These are phyloP conservation scores for Plusia festucae DNA, from an alignment of 2,888 invertebrate species.

Conservation along the genomic window DNA sequence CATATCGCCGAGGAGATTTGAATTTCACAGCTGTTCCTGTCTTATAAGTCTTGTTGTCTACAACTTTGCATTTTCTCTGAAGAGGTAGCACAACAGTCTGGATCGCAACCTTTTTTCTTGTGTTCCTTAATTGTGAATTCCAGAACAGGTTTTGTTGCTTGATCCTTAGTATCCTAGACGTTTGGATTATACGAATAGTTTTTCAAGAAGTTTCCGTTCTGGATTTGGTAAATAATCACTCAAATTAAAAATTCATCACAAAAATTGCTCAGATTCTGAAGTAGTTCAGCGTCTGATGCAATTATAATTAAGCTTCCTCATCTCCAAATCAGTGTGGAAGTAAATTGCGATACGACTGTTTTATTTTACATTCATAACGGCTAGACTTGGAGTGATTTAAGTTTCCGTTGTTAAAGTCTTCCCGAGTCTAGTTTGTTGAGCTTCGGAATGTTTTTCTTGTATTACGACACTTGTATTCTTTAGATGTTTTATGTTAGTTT, in stretches of 20 bases:
- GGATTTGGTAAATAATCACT: background rate
- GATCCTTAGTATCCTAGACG: constrained; percentile 3
- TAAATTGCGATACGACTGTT: constrained; percentile 52
- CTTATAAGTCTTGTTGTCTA: constrained; percentile 56
- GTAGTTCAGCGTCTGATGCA: background rate
- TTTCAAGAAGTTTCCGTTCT: constrained; percentile 1
- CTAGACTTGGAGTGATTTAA: constrained; percentile 47
- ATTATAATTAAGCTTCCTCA: background rate
- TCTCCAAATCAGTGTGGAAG: constrained; percentile 31
- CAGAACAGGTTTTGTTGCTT: constrained; percentile 1
- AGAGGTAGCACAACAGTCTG: constrained; percentile 46
- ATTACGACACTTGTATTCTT: constrained; percentile 37
- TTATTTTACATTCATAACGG: constrained; percentile 51
- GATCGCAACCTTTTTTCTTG: constrained; percentile 40
- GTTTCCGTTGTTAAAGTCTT: constrained; percentile 48
- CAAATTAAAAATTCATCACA: background rate
- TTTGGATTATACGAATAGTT: background rate
- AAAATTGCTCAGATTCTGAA: background rate
- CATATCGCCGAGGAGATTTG: constrained; percentile 64
- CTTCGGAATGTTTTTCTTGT: constrained; percentile 29
- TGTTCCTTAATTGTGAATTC: constrained; percentile 34
- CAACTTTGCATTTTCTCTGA: constrained; percentile 46
- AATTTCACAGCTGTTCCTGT: constrained; percentile 55
- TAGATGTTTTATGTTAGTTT: constrained; percentile 12
- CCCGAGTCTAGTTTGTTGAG: constrained; percentile 26